A percentile compares a stretch with the other conserved stretches of the same genome.
Conservation (phyloP, 2,113 vertebrate species). For the Gallinago undulata region DNA sequence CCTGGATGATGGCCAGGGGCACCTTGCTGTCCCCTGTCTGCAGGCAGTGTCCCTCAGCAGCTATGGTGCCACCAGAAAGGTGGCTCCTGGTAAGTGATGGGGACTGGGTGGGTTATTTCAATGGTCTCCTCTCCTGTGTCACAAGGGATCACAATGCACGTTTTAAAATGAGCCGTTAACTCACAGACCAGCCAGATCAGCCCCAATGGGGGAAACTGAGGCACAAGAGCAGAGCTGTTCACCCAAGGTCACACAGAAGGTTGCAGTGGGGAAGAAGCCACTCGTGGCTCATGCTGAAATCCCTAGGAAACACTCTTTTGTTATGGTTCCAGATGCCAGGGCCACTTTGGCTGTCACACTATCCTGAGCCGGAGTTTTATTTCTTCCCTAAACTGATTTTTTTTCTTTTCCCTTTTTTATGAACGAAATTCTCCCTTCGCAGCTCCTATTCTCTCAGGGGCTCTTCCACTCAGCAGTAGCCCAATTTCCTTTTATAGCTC, state of each 20-base stretch:
- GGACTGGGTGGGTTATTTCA: neutral
- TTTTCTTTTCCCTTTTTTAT: neutral
- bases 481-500: constrained; percentile 70
- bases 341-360: constrained; percentile 9
- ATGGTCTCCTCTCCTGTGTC: accelerated
- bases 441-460: constrained; percentile 49
- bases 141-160: neutral
- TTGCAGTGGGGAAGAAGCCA: neutral
- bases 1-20: neutral
- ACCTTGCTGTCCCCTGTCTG: neutral
- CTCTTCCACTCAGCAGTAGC: constrained; percentile 58
- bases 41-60: neutral
- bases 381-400: neutral
- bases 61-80: neutral
- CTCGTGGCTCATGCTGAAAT: neutral
- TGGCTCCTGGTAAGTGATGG: neutral
- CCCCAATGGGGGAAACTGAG: neutral
- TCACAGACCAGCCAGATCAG: neutral
- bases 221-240: neutral
- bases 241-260: neutral
- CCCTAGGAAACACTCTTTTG: neutral
- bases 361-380: constrained; percentile 13
- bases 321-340: neutral
- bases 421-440: constrained; percentile 25
- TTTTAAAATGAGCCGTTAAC: neutral